A percentile compares a stretch with the other conserved stretches of the same genome.
Evolutionary conservation across 2,113 vertebrate genomes (phyloP).

Genomic region (Aegithalos caudatus): DNA sequence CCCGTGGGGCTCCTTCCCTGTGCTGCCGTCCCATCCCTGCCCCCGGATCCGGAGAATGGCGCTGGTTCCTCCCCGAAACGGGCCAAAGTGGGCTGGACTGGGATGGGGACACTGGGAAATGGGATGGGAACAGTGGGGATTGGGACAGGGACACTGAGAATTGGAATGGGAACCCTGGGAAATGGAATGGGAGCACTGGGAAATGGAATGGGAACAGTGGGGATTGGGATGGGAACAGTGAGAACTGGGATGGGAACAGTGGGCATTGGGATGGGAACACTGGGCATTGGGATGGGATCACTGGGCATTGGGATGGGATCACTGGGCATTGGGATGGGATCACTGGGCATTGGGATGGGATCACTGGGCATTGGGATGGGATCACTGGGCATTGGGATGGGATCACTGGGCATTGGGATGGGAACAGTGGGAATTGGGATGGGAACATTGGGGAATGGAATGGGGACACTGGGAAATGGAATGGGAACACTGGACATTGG

Average conservation of each 20-base stretch:
- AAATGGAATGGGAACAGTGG: background rate
- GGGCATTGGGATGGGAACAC: background rate
- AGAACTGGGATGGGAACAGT: rapidly evolving
- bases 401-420: background rate
- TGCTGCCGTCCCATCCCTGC: background rate
- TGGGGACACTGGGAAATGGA: background rate
- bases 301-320: background rate
- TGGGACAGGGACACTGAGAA: background rate
- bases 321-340: background rate
- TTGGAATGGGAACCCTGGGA: background rate
- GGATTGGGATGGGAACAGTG: rapidly evolving
- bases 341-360: background rate
- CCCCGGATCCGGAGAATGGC: rapidly evolving
- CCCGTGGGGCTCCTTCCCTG: background rate
- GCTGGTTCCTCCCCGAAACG: rapidly evolving
- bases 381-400: background rate
- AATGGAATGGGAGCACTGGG: no score
- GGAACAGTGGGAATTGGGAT: background rate
- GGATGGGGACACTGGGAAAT: no score
- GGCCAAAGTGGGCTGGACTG: background rate
- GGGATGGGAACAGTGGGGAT: background rate
- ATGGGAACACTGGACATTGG: background rate
- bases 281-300: background rate
- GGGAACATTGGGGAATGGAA: background rate
- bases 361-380: background rate